Base-by-base conservation (phyloP, 2,888 invertebrate genomes). In the Athalia cordata region DNA sequence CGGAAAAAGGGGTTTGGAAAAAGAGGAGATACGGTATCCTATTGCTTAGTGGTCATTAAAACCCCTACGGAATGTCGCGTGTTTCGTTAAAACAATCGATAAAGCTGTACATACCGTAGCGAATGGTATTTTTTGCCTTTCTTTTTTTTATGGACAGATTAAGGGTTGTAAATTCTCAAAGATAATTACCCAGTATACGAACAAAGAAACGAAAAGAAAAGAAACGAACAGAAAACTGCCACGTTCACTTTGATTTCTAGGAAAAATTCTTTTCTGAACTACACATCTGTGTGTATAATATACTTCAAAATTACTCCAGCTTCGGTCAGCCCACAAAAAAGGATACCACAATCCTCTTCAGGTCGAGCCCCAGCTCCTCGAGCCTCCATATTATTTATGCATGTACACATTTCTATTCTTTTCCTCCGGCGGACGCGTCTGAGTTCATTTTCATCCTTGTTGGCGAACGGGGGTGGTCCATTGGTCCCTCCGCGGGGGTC, bases 381-480 rank as follows among this genome's bases (percentile, higher is more conserved):
- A 8, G 3, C 62, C 3, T 43, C n/a, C n/a, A 29, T 50, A 62
- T 75, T 75, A 75, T 75, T 75, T 75, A 75, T 75, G 62, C 75
- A 75, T 75, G 29, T 15, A 45, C 50, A 75, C 45, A 45, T 59
- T 72, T 72, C 57, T 59, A 75, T 62, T 75, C 29, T 75, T 62
- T 75, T 61, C 52, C 75, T 49, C 49, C 62, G 29, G 29, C 29
- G 47, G 15, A 11, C 29, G 62, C 75, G 62, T 82, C 81, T 82
- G 78, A 80, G 84, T 84, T 84, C 84, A 85, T 86, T 85, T 85
- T 86, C 85, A 82, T 85, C 83, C 85, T 79, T 83, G 84, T 85
- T 84, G 75, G 49, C 62, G 6, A 50, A 81, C 82, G 81, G 81
- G 82, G 81, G 83, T 77, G 81, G 77, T 82, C 75, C 79, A 78